These are phyloP conservation scores for Calephelis virginiensis DNA, from an alignment of 1,140 invertebrate species.

Conservation along the genomic window DNA sequence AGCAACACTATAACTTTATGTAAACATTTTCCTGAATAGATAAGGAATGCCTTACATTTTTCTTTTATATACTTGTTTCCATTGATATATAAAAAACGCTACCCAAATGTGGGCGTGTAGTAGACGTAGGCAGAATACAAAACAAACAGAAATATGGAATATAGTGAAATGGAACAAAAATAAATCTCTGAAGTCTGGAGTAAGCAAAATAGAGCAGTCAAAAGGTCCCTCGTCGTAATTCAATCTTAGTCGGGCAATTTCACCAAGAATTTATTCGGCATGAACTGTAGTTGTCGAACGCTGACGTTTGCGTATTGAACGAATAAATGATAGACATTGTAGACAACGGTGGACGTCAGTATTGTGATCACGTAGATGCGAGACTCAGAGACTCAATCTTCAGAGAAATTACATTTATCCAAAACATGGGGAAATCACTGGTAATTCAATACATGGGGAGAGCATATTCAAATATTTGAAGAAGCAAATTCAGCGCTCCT, in stretches of 20 bases:
- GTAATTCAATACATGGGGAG: slow-evolving; percentile 62
- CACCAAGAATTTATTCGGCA: slow-evolving; percentile 69
- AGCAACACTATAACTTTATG: no score
- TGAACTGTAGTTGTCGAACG: slow-evolving; percentile 75
- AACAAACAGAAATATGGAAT: slow-evolving; percentile 40
- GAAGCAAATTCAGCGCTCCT: slow-evolving; percentile 17
- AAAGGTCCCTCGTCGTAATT: slow-evolving; percentile 62
- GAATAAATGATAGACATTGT: slow-evolving; percentile 73
- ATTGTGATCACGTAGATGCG: slow-evolving; percentile 71
- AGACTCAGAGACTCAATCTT: slow-evolving; percentile 71
- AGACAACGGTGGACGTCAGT: slow-evolving; percentile 55
- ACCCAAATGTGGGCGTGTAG: neutral
- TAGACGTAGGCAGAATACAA: slow-evolving; percentile 34
- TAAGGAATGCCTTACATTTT: neutral
- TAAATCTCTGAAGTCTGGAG: slow-evolving; percentile 53
- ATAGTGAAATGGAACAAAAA: slow-evolving; percentile 25
- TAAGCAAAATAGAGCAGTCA: slow-evolving; percentile 53
- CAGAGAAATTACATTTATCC: slow-evolving; percentile 72
- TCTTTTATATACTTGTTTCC: neutral
- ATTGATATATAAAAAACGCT: neutral
- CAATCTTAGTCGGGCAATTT: slow-evolving; percentile 67
- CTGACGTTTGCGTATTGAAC: slow-evolving; percentile 70
- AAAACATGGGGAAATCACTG: slow-evolving; percentile 65
- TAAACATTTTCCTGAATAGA: no score
- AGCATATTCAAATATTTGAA: slow-evolving; percentile 17